A percentile compares a stretch with the other conserved stretches of the same genome.
phyloP scores from a whole-genome alignment of 2,113 vertebrate species.

The Oceanites oceanicus region DNA sequence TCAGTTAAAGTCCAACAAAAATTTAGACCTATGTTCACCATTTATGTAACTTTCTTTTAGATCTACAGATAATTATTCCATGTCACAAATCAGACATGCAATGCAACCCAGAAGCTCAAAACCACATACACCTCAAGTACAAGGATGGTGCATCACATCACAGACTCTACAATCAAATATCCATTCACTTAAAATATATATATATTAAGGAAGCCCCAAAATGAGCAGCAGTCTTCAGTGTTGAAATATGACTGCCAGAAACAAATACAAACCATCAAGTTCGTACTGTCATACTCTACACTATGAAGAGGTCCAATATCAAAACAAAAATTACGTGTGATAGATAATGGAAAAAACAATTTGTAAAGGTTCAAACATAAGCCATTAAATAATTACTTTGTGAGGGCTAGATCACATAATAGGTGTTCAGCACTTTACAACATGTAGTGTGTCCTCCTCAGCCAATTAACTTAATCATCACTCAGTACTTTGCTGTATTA shows the following conservation, averaged over 20 bases:
- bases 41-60: neutral
- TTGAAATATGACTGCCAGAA: neutral
- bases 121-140: neutral
- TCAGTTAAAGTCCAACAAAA: neutral
- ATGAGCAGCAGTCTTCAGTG: neutral
- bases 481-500: neutral
- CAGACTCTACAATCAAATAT: neutral
- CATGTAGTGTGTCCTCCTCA: neutral
- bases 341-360: neutral
- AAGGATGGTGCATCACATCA: neutral
- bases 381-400: conserved; percentile 67
- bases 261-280: neutral
- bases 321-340: neutral
- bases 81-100: neutral
- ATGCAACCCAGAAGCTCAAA: neutral
- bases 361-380: conserved; percentile 58
- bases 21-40: neutral
- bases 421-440: neutral
- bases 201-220: neutral
- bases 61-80: neutral
- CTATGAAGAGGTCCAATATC: neutral
- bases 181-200: neutral
- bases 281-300: neutral
- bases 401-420: neutral
- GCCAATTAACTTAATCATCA: neutral